Evolutionary conservation across 2,888 invertebrate species (phyloP).

Genomic region (Cotesia congregata): DNA sequence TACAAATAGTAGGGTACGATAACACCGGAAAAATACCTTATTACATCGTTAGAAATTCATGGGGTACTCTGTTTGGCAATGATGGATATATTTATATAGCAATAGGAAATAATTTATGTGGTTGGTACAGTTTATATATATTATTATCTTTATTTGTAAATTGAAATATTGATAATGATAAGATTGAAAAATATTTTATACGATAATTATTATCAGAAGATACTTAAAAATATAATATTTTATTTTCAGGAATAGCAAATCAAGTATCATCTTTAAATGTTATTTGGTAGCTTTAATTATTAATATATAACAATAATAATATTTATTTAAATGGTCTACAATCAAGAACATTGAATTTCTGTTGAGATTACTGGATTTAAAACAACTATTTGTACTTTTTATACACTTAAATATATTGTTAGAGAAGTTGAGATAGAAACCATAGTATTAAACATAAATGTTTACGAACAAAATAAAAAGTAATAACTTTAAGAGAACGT

Average conservation of each 20-base stretch:
- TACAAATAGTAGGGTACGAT: conserved; percentile 88
- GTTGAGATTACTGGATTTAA: not conserved
- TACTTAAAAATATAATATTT: conserved; percentile 4
- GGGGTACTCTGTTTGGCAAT: conserved; percentile 84
- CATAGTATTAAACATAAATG: conserved; percentile 15
- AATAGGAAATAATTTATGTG: conserved; percentile 83
- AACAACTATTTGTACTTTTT: not conserved
- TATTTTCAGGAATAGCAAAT: conserved; percentile 74
- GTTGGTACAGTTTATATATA: conserved; percentile 66
- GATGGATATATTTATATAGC: conserved; percentile 84
- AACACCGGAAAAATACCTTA: conserved; percentile 79
- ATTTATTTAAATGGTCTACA: not conserved
- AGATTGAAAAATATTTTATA: conserved; percentile 17
- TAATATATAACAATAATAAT: not conserved
- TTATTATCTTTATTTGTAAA: conserved; percentile 1
- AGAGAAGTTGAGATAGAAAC: conserved; percentile 17
- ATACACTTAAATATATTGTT: conserved; percentile 4
- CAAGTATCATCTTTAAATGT: conserved; percentile 78
- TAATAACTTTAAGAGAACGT: conserved; percentile 4
- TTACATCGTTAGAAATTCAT: conserved; percentile 89
- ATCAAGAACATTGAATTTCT: not conserved
- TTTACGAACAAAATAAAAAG: not conserved
- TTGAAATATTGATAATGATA: conserved; percentile 5
- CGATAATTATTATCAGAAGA: not conserved
- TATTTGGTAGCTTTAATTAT: conserved; percentile 39